Evolutionary conservation across 2,797 vertebrate genomes (phyloP), one percentile per base, ranked within the genome.

Genomic region (Lutjanus argentimaculatus): DNA sequence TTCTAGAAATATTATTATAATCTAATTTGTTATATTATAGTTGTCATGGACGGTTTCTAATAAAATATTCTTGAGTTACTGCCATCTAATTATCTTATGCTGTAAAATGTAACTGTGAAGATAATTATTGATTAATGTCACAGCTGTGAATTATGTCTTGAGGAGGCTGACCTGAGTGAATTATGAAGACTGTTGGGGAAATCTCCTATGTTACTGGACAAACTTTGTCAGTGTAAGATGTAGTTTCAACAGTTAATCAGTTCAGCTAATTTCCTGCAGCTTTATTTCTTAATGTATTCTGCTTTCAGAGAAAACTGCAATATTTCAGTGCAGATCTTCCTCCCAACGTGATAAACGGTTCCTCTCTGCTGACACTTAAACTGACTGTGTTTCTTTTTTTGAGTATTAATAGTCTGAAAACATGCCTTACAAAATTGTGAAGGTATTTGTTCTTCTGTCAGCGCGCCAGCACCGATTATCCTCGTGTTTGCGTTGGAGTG

Each of bases 321-420:
- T 48, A 3, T 40, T 51, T 19, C 14, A 52, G 10, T 19, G 55
- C 30, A 58, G 21, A 68, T 62, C 40, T 22, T 30, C 58, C 48
- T 30, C 36, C 13, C 6, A 46, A 25, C 8, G 15, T 17, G 15
- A 13, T 67, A n/a, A 78, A 66, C n/a, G 15, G 19, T 19, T 56
- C 7, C 67, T 48, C 25, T 53, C 19, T 30, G 16, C 40, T 36
- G 25, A 21, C 6, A 58, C 10, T 63, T 57, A 63, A 67, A 62
- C 56, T 43, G 5, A n/a, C 51, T 42, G 11, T 2, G 13, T 17
- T 46, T 64, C n/a, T 53, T 8, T 21, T 67, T 67, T 13, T 16
- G 16, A 64, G 25, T 56, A 64, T 68, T 72, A 53, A 59, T 19
- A 66, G 67, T 64, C 22, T 52, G 12, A 83, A 70, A 59, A 30